Evolutionary conservation across 2,888 invertebrate genomes (phyloP).

Genomic region (Camponotus fellah): DNA sequence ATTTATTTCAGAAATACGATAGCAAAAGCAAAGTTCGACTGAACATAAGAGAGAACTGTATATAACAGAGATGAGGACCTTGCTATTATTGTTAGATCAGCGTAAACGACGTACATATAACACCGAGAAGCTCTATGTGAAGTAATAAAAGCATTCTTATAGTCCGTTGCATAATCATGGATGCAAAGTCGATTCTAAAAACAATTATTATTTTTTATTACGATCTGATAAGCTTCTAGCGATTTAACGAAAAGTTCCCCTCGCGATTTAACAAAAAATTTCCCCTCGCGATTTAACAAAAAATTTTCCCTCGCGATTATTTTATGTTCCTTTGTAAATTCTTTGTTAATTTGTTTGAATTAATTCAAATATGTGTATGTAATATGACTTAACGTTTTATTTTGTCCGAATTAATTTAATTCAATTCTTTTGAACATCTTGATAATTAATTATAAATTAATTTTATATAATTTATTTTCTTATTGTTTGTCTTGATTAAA

Average conservation of each 20-base stretch:
- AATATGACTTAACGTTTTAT: neutral
- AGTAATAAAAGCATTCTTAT: constrained; percentile 31
- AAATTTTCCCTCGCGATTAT: neutral
- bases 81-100: constrained; percentile 34
- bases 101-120: neutral
- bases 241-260: neutral
- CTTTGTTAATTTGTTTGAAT: neutral
- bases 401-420: neutral
- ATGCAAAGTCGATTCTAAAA: neutral
- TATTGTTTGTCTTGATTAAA: neutral
- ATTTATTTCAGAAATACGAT: neutral
- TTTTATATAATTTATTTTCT: neutral
- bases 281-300: neutral
- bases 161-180: constrained; percentile 43
- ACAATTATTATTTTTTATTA: constrained; percentile 43
- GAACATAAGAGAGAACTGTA: too few relatives aligned
- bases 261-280: neutral
- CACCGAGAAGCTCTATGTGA: constrained; percentile 25
- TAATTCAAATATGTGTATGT: neutral
- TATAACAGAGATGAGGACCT: constrained; percentile 11
- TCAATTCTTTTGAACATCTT: neutral
- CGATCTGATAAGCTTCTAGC: constrained; percentile 12
- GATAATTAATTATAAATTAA: neutral
- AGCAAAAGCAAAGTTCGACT: neutral
- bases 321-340: neutral